Base-by-base conservation (phyloP, 2,797 vertebrate species). In the Echeneis naucrates region DNA sequence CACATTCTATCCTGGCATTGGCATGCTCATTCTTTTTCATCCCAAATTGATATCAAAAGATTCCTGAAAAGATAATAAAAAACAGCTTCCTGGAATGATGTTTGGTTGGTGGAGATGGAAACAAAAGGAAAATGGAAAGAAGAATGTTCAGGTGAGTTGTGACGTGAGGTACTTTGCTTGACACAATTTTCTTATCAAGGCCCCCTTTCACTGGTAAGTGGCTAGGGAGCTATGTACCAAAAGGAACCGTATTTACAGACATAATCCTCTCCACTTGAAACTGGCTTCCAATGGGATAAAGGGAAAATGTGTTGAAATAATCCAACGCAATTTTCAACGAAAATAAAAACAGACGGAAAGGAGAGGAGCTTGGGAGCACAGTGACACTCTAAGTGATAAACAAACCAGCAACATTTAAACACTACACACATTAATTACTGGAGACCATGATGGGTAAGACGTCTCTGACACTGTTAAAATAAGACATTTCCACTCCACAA, bases 211-310 rank as follows among this genome's bases (percentile, higher is more conserved):
- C 68, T 83, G 56, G 57, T 70, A 83, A 90, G 83, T 87, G 80
- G 87, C 83, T 87, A 81, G 85, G 76, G 76, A 79, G 89, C 84
- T 87, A 90, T 90, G 86, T 82, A 81, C 81, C 59, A 81, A 77
- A 86, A 79, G 72, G 87, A 86, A 90, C 82, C 47, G 75, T 76
- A 88, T 92, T 90, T 88, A 88, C 85, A 26, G 24, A 71, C 68
- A 47, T 89, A 91, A 93, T 92, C 89, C 88, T 68, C 81, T 83
- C 79, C 77, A 84, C 85, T 92, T 77, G 68, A 88, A 92, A 87
- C 85, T 68, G 75, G 78, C 87, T 88, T 88, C 82, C 72, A 75
- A 81, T 4, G 24, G 87, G 85, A 93, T 89, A 77, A 88, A 81
- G 76, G 64, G 63, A 81, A 86, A 89, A 87, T 82, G 79, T 89